phyloP scores from a whole-genome alignment of 2,888 invertebrate species.

The Protophormia terraenovae region DNA sequence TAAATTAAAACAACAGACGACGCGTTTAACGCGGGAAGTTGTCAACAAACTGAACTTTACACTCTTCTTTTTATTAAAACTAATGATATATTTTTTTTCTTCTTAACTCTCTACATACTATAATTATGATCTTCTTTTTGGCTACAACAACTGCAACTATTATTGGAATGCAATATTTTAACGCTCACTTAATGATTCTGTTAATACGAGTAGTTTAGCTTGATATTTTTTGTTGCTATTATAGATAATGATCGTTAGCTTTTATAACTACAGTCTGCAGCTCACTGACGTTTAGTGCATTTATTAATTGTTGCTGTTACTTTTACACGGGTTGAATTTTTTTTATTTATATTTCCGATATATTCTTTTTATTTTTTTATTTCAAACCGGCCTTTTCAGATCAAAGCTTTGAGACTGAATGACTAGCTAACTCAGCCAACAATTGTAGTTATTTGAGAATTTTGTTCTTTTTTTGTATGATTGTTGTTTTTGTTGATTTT shows the following conservation, averaged over 20 bases:
- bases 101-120: neutral
- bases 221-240: neutral
- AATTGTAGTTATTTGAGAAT: constrained; percentile 19
- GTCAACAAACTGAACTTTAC: constrained; percentile 1
- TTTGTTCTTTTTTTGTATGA: neutral
- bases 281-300: constrained; percentile 17
- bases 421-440: neutral
- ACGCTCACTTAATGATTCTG: too few species aligned
- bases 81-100: neutral
- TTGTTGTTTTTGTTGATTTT: neutral
- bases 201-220: neutral
- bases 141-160: neutral
- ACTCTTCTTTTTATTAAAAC: neutral
- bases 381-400: neutral
- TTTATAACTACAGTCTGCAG: constrained; percentile 1
- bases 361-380: neutral
- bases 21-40: constrained; percentile 23
- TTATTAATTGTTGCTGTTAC: constrained; percentile 4
- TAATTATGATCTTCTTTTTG: neutral
- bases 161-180: too few species aligned
- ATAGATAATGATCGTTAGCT: neutral
- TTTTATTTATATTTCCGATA: neutral
- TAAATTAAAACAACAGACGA: constrained; percentile 13
- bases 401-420: neutral
- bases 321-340: neutral